A percentile compares a stretch with the other conserved stretches of the same genome.
Evolutionary conservation across 2,113 vertebrate genomes (phyloP).

Genomic region (Piliocolobus tephrosceles): DNA sequence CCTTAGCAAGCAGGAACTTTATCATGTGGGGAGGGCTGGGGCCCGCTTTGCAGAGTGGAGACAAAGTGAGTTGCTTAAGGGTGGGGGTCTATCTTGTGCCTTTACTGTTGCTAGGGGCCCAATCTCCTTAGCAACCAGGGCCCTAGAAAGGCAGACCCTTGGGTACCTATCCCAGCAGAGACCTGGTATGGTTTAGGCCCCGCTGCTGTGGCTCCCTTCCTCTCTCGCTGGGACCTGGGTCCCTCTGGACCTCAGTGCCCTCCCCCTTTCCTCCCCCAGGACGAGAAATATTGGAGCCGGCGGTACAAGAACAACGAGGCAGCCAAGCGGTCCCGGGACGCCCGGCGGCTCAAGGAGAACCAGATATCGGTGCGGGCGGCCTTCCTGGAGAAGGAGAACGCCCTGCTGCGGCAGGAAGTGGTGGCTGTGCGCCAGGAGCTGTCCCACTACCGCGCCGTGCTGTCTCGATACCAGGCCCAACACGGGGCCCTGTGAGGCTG

Average conservation of each 20-base stretch:
- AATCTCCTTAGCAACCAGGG: not conserved
- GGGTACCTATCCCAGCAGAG: not conserved
- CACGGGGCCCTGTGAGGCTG: conserved; percentile 83
- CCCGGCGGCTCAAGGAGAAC: conserved; percentile 95
- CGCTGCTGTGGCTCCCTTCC: not conserved
- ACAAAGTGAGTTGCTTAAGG: not conserved
- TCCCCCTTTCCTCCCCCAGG: conserved; percentile 78
- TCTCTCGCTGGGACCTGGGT: not conserved
- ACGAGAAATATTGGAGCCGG: conserved; percentile 95
- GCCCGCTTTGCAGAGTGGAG: not conserved
- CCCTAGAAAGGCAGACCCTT: not conserved
- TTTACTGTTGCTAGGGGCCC: not conserved
- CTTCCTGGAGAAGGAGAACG: conserved; percentile 95
- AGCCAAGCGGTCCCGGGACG: conserved; percentile 94
- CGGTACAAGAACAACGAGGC: conserved; percentile 95
- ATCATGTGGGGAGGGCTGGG: not conserved
- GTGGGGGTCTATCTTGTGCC: not conserved
- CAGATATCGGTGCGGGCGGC: conserved; percentile 94
- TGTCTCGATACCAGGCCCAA: conserved; percentile 93
- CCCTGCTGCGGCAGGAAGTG: conserved; percentile 92
- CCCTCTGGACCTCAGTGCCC: not conserved
- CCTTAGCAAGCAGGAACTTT: conserved; percentile 29
- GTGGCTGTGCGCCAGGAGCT: conserved; percentile 94
- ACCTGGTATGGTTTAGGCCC: not conserved
- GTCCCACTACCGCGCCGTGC: conserved; percentile 91